Evolutionary conservation across 2,797 vertebrate species (phyloP), one percentile per base, ranked within the genome.

Genomic region (Chelidonichthys spinosus): DNA sequence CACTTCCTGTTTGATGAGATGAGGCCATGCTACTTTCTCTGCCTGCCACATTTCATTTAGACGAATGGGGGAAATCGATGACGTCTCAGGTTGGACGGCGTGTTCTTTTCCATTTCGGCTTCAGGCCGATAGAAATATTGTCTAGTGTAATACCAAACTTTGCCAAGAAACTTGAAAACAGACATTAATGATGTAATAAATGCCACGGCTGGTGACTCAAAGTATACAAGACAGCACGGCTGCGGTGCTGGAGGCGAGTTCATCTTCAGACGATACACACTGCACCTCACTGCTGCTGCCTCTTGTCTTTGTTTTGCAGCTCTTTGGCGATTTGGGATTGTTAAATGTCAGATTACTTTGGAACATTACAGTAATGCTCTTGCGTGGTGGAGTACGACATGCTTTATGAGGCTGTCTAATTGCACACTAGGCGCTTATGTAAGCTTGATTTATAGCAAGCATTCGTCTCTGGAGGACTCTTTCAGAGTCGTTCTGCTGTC

Each of bases 371-470:
- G 33, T 33, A 63, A 79, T 75, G 63, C 62, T 76, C 76, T 63
- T 37, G 50, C 64, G 49, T 70, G 7, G 32, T 36, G 25, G 69
- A 64, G 47, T 55, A 33, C 39, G 70, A 62, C 68, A n/a, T 72
- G 68, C 70, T 84, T 76, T 7, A 84, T 64, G 65, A 72, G 76
- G 18, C 69, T 60, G 74, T 72, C 79, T 77, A 56, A 79, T 69
- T 58, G 73, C 53, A 47, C 69, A 82, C n/a, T n/a, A 14, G 11
- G 39, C 75, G 8, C 61, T 85, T 82, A 77, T 42, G 33, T 81
- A 86, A 84, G 40, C 42, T 40, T 75, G 58, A 81, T 82, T 82
- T 82, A 87, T 71, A 59, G 43, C 61, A 76, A 68, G 44, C 10
- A 18, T 65, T 72, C 71, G 42, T 72, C 49, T 47, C 60, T 9